A percentile compares a stretch with the other conserved stretches of the same genome.
Conservation (phyloP, 1,140 invertebrate genomes). For the Lepidostoma basale region DNA sequence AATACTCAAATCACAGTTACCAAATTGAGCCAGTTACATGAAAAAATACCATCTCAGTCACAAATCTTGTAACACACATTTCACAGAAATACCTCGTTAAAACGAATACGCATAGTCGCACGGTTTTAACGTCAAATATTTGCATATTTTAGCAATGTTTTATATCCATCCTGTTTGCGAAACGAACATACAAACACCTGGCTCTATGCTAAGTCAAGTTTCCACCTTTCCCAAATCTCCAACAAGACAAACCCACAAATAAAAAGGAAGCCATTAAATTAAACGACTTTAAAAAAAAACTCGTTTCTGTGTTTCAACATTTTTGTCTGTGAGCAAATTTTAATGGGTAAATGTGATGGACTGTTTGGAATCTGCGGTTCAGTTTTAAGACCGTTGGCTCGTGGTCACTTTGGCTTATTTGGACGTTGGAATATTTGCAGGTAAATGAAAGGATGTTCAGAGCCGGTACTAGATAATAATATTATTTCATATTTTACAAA, state of each 20-base stretch:
- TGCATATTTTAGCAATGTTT: slow-evolving; percentile 31
- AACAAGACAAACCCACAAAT: neutral
- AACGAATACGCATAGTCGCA: slow-evolving; percentile 25
- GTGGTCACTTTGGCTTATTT: slow-evolving; percentile 23
- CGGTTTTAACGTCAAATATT: slow-evolving; percentile 24
- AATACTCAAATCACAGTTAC: no score
- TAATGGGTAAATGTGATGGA: neutral
- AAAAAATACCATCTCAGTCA: no score
- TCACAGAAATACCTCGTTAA: slow-evolving; percentile 23
- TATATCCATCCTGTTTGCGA: slow-evolving; percentile 29
- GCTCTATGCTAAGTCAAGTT: slow-evolving; percentile 18
- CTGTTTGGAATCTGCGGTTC: neutral
- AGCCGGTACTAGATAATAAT: no score
- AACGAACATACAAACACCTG: slow-evolving; percentile 20
- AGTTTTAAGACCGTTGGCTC: slow-evolving; percentile 19
- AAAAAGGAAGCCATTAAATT: neutral
- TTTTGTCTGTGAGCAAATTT: neutral
- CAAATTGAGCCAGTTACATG: no score
- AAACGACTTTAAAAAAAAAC: neutral
- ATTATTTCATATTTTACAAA: no score
- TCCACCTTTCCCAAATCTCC: no score
- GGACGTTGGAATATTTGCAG: slow-evolving; percentile 14
- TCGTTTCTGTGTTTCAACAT: neutral
- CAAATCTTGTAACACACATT: slow-evolving; percentile 14
- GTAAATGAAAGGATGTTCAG: slow-evolving; percentile 24